Evolutionary conservation across 1,140 invertebrate species (phyloP), one percentile per base, ranked within the genome.

Genomic region (Lepidostoma basale): DNA sequence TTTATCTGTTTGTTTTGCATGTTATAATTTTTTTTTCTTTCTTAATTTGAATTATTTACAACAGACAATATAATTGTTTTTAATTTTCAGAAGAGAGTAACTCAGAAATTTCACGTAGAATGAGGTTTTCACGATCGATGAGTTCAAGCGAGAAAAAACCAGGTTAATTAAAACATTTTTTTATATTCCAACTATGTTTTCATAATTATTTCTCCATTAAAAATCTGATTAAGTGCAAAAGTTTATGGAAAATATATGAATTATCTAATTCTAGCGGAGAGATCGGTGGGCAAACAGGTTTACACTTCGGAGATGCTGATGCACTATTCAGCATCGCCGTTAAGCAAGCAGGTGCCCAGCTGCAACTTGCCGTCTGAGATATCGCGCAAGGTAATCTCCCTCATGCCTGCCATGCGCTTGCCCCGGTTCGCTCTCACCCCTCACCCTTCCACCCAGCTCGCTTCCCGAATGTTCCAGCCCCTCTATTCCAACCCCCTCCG

Each of bases 241-340:
- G 8, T 12, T 20, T 18, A 4, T 28, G 20, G 12, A 39, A 39
- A 39, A 14, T 14, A 39, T 39, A n/a, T 39, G 12, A 39, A 39
- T 5, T 14, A 39, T 1, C 16, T 28, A 63, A 52, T n/a, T n/a
- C 14, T 59, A 62, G 70, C 56, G 44, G 71, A 72, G 40, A 65
- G 68, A 28, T 72, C 70, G 64, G 76, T 77, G 58, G 62, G 75
- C 70, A 78, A 79, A 73, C 78, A 80, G 73, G 76, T 73, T 71
- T 83, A 83, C 75, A 75, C 80, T 73, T 78, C 78, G 75, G 81
- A 82, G 78, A 80, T 78, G 75, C 76, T 83, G 74, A 75, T 83
- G 77, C 79, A 81, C 76, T 81, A 78, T 76, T 77, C 81, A 45
- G 77, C 79, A 75, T 82, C 81, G 71, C 80, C 81, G 75, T 80